Base-by-base conservation (phyloP, 1,140 invertebrate genomes). In the Lethrus apterus region DNA sequence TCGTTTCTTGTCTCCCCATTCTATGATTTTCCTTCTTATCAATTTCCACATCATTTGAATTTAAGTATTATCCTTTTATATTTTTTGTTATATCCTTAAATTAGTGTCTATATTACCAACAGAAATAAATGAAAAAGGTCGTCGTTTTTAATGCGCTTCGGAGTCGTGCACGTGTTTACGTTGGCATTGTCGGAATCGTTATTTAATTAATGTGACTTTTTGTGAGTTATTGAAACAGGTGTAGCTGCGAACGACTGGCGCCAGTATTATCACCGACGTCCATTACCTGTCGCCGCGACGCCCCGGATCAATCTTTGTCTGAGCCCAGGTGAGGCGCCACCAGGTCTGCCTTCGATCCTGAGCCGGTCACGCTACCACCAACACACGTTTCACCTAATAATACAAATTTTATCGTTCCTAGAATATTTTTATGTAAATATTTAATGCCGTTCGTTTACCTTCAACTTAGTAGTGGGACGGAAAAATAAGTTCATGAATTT, bases 321-420 rank as follows among this genome's bases (percentile, higher is more conserved):
- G 15, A 31, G 46, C 24, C 26, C 14, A 26, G 30, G 21, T 32
- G 23, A 48, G 46, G 46, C 47, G 47, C 47, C 47, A 35, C 15
- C 14, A 44, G 31, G 47, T 49, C 47, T 49, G 47, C 40, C 47
- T 49, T 49, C 47, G 47, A 49, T 49, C 47, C 34, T 15, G 11
- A 23, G 38, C 44, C 35, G 14, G 47, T 49, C 47, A 49, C 47
- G 47, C 47, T 17, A 49, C 10, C 20, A 33, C 30, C 13, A 8
- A 7, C 17, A 33, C 32, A 13, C 14, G 32, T 14, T 33, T 33
- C 32, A 33, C 11, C 13, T 33, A 33, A 33, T 33, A 33, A 7
- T 2, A 33, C 32, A 4, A 23, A 38, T 21, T 38, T 38, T 38
- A 38, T 38, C 35, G 35, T 18, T 21, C n/a, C n/a, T n/a, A n/a